Percentiles rank a stretch among this genome's conserved stretches.
Conservation (phyloP, 1,140 invertebrate genomes). For the Cyclina sinensis region DNA sequence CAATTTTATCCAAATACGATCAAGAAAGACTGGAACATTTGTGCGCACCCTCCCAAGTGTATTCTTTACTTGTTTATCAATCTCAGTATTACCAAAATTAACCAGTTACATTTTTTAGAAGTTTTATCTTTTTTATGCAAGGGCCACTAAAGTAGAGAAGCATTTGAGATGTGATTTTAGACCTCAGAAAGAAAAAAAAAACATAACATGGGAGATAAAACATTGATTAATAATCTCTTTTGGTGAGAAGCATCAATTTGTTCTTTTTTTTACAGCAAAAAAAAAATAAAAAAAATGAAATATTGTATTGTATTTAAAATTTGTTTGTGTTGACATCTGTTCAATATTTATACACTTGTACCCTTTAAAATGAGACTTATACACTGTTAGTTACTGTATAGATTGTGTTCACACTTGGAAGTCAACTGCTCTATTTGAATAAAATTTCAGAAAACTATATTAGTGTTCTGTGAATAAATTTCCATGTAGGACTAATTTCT, state of each 20-base stretch:
- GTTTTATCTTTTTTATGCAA: not conserved
- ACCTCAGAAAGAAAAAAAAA: not conserved
- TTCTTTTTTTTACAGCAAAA: not conserved
- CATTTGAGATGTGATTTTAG: not conserved
- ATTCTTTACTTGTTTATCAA: not conserved
- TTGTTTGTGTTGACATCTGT: not conserved
- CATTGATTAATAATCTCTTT: not conserved
- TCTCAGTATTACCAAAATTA: not conserved
- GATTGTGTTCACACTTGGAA: conserved; percentile 6
- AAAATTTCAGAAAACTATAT: not conserved
- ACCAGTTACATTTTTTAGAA: not conserved
- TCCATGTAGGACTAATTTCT: no score
- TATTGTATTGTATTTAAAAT: not conserved
- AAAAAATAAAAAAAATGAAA: not conserved
- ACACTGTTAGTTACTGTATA: not conserved
- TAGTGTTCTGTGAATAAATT: not conserved
- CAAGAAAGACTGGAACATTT: not conserved
- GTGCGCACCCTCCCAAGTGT: not conserved
- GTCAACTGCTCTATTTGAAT: conserved; percentile 19
- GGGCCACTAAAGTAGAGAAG: not conserved
- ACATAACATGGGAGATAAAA: not conserved
- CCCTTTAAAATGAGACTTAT: not conserved
- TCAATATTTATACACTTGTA: not conserved
- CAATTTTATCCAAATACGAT: not conserved
- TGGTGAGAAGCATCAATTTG: not conserved